Evolutionary conservation across 2,888 invertebrate genomes (phyloP).

Genomic region (Panopea generosa): DNA sequence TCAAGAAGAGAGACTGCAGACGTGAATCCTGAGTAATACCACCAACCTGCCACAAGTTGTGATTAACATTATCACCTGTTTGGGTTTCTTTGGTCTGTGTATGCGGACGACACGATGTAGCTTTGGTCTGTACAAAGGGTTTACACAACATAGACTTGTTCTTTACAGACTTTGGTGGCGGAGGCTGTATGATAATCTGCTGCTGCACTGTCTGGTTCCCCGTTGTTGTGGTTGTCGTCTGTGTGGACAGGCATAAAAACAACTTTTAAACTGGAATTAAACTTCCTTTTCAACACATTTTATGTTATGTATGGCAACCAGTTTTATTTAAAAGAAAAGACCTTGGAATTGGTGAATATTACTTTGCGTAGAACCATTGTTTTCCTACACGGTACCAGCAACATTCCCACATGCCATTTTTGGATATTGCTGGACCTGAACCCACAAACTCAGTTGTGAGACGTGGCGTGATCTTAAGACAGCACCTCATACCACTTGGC

Average conservation of each 20-base stretch:
- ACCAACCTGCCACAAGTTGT: no score
- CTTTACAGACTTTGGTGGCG: conserved; percentile 90
- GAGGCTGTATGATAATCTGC: conserved; percentile 92
- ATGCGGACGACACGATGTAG: conserved; percentile 90
- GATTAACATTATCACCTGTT: conserved; percentile 80
- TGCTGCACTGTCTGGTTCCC: conserved; percentile 71
- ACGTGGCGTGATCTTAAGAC: no score
- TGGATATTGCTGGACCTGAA: no score
- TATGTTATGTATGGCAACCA: background rate
- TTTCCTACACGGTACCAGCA: no score
- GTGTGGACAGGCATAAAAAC: conserved; percentile 39
- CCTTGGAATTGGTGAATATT: no score
- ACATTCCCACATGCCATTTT: no score
- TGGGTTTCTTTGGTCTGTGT: conserved; percentile 82
- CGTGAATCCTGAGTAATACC: no score
- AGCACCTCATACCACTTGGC: no score
- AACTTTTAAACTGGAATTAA: background rate
- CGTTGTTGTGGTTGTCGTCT: conserved; percentile 35
- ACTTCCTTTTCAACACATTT: background rate
- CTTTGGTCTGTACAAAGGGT: conserved; percentile 91
- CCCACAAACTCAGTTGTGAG: no score
- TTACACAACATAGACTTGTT: conserved; percentile 93
- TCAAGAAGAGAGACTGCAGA: no score
- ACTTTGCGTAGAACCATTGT: no score
- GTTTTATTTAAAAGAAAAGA: no score